Percentiles rank a stretch among this genome's conserved stretches.
These are phyloP conservation scores for Dendrocincla fuliginosa DNA, from an alignment of 2,797 vertebrate species.

Conservation along the genomic window DNA sequence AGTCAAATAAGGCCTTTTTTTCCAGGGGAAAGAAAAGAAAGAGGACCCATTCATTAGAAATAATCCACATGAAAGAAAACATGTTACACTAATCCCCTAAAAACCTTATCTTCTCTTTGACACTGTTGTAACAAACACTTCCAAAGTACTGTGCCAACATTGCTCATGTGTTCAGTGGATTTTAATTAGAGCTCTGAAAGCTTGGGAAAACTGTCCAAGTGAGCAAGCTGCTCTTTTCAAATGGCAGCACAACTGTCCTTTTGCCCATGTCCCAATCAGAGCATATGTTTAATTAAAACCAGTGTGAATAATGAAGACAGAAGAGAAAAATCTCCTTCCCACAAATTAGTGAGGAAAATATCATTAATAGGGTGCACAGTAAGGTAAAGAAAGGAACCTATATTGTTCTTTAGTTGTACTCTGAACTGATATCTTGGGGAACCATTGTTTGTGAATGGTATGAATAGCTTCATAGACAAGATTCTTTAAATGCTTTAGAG, in stretches of 20 bases:
- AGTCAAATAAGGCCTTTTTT: neutral
- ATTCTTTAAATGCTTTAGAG: neutral
- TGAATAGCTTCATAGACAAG: neutral
- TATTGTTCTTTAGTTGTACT: neutral
- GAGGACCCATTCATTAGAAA: slow-evolving; percentile 49
- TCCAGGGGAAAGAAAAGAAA: neutral
- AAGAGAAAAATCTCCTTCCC: slow-evolving; percentile 13
- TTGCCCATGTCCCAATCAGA: neutral
- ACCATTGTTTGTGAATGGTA: neutral
- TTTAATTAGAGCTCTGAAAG: slow-evolving; percentile 65
- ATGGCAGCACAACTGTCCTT: slow-evolving; percentile 24
- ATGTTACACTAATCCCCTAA: slow-evolving; percentile 66
- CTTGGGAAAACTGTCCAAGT: slow-evolving; percentile 20
- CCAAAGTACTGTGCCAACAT: slow-evolving; percentile 53
- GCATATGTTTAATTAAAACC: slow-evolving; percentile 52
- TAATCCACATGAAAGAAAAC: slow-evolving; percentile 71
- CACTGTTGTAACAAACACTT: slow-evolving; percentile 60
- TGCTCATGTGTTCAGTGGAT: slow-evolving; percentile 61
- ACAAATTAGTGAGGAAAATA: slow-evolving; percentile 7
- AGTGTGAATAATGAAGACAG: slow-evolving; percentile 25
- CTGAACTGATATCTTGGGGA: neutral
- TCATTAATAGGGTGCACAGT: slow-evolving; percentile 1
- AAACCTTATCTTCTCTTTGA: slow-evolving; percentile 72
- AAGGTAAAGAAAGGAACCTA: neutral
- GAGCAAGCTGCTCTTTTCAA: slow-evolving; percentile 37